Percentiles rank a stretch among this genome's conserved stretches.
Evolutionary conservation across 2,113 vertebrate genomes (phyloP).

Genomic region (Triplophysa siluroides): DNA sequence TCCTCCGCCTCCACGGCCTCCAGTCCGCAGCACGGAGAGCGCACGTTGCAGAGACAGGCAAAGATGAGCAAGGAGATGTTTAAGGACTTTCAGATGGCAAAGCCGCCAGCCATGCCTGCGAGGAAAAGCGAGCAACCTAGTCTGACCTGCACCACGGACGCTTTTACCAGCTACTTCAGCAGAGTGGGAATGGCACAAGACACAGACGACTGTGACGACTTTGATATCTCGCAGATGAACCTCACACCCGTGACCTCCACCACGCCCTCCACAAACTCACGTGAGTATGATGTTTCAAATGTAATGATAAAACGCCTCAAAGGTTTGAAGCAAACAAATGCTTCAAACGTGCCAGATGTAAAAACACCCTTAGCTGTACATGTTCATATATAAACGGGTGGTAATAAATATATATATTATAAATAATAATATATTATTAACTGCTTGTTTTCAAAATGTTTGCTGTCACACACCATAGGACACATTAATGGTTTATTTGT

Average conservation of each 20-base stretch:
- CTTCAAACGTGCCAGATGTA: no score
- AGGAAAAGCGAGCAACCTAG: conserved; percentile 87
- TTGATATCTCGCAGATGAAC: conserved; percentile 98
- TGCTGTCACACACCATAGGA: no score
- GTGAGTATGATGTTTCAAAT: conserved; percentile 75
- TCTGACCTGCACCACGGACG: conserved; percentile 92
- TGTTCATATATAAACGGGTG: no score
- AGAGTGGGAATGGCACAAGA: conserved; percentile 96
- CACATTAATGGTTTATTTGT: no score
- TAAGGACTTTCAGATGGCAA: conserved; percentile 97
- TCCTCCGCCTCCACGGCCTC: conserved; percentile 81
- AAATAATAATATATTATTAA: no score
- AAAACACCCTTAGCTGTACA: no score
- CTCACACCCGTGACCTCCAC: conserved; percentile 98
- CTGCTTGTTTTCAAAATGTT: no score
- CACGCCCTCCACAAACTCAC: conserved; percentile 96
- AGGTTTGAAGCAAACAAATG: no score
- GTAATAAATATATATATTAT: no score
- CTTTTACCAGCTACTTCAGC: conserved; percentile 97
- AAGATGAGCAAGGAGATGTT: conserved; percentile 96
- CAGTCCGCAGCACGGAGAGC: conserved; percentile 87
- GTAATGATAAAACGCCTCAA: no score
- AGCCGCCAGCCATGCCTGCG: conserved; percentile 89
- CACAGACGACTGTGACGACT: conserved; percentile 97
- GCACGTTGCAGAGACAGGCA: conserved; percentile 71